Percentiles rank a stretch among this genome's conserved stretches.
phyloP scores from a whole-genome alignment of 2,113 vertebrate genomes.

The Blennius ocellaris region DNA sequence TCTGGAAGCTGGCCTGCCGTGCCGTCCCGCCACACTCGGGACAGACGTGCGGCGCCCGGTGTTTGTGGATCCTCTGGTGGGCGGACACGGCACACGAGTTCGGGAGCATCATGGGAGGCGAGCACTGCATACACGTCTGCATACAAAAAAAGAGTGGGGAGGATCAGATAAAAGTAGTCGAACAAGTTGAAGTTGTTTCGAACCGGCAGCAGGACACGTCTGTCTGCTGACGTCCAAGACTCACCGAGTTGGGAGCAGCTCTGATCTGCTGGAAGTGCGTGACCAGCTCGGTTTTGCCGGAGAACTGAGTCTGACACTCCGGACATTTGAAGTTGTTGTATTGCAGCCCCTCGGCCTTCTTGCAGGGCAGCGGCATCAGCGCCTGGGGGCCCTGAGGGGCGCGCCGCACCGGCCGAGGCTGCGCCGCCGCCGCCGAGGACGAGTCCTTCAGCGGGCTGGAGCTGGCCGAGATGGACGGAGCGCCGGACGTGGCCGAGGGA shows the following conservation, averaged over 20 bases:
- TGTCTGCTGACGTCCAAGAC: conserved; percentile 7
- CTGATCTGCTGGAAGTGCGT: conserved; percentile 91
- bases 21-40: conserved; percentile 92
- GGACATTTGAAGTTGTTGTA: conserved; percentile 91
- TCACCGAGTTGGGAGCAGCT: conserved; percentile 77
- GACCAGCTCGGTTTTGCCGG: conserved; percentile 88
- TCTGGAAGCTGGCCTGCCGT: conserved; percentile 88
- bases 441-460: conserved; percentile 81
- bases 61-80: conserved; percentile 94
- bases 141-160: background rate
- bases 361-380: conserved; percentile 85
- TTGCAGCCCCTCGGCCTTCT: conserved; percentile 80
- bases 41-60: conserved; percentile 90
- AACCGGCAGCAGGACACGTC: background rate
- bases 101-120: conserved; percentile 91
- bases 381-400: conserved; percentile 81
- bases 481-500: conserved; percentile 56
- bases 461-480: conserved; percentile 41
- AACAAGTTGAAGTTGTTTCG: too few species aligned
- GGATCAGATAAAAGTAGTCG: too few species aligned
- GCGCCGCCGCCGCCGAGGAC: conserved; percentile 56
- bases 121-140: conserved; percentile 89
- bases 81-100: conserved; percentile 90
- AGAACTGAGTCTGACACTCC: conserved; percentile 92
- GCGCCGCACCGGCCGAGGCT: conserved; percentile 74